phyloP scores from a whole-genome alignment of 2,113 vertebrate species.

The Procavia capensis region DNA sequence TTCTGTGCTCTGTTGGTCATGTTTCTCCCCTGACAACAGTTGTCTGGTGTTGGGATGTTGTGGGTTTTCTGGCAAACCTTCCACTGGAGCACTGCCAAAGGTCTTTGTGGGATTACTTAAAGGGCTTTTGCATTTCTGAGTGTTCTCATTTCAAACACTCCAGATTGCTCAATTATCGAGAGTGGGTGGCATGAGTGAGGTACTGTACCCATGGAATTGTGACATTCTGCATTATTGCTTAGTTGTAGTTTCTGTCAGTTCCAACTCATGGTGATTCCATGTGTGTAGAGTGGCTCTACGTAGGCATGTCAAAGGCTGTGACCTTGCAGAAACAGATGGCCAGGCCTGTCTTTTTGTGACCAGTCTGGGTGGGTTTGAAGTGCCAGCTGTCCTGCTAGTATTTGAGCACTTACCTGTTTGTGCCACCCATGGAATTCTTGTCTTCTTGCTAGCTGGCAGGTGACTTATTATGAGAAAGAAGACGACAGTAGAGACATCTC shows the following conservation, averaged over 20 bases:
- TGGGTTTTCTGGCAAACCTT: neutral
- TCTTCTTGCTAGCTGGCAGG: neutral
- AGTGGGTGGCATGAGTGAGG: neutral
- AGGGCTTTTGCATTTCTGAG: neutral
- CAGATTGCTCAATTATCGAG: neutral
- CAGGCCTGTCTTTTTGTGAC: neutral
- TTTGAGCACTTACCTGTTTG: neutral
- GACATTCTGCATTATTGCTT: neutral
- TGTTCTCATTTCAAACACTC: neutral
- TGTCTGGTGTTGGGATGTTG: neutral
- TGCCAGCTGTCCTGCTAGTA: neutral
- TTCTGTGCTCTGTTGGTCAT: neutral
- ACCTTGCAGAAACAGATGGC: neutral
- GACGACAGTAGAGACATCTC: neutral
- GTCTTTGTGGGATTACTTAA: conserved; percentile 19
- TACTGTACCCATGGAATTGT: neutral
- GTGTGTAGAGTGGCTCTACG: neutral
- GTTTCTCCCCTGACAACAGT: neutral
- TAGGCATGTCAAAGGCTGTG: neutral
- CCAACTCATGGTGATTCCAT: neutral
- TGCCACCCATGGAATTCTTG: neutral
- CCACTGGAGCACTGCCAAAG: neutral
- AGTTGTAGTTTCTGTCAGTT: neutral
- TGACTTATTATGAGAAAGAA: neutral
- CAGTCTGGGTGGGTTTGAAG: neutral